These are phyloP conservation scores for Euplexia lucipara DNA, from an alignment of 2,888 invertebrate genomes.

Conservation along the genomic window DNA sequence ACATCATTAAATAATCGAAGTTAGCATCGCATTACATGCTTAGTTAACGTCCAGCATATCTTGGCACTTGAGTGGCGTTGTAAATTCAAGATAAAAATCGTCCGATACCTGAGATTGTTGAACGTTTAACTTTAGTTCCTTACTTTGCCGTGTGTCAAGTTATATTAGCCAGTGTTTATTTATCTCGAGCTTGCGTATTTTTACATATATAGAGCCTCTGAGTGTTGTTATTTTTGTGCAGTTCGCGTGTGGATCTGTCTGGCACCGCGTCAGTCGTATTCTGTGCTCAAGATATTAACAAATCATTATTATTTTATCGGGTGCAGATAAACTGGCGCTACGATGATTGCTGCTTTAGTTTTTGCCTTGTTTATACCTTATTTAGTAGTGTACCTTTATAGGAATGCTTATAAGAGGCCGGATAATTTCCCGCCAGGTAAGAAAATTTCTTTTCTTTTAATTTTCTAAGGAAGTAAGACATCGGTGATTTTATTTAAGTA, in stretches of 20 bases:
- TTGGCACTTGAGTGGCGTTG: not conserved
- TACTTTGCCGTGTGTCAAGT: constrained; percentile 9
- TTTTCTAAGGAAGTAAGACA: not conserved
- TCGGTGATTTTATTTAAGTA: no score
- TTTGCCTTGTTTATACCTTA: constrained; percentile 75
- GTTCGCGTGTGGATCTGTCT: constrained; percentile 17
- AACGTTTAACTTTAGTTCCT: constrained; percentile 17
- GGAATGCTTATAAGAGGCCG: constrained; percentile 84
- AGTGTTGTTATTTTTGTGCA: constrained; percentile 19
- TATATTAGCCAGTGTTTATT: constrained; percentile 25
- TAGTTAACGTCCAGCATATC: not conserved
- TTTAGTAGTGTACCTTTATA: constrained; percentile 73
- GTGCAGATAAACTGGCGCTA: constrained; percentile 25
- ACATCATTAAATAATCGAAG: constrained; percentile 17
- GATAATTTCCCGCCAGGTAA: constrained; percentile 92
- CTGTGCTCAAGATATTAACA: constrained; percentile 16
- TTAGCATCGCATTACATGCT: not conserved
- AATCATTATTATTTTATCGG: constrained; percentile 16
- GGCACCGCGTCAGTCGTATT: constrained; percentile 6
- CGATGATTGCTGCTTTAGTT: constrained; percentile 76
- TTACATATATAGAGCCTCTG: constrained; percentile 5
- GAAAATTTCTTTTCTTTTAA: constrained; percentile 14
- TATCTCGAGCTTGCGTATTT: constrained; percentile 22
- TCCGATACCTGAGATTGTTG: no score
- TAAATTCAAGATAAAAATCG: not conserved